Evolutionary conservation across 2,888 invertebrate genomes (phyloP).

Genomic region (Xanthorhoe designata): DNA sequence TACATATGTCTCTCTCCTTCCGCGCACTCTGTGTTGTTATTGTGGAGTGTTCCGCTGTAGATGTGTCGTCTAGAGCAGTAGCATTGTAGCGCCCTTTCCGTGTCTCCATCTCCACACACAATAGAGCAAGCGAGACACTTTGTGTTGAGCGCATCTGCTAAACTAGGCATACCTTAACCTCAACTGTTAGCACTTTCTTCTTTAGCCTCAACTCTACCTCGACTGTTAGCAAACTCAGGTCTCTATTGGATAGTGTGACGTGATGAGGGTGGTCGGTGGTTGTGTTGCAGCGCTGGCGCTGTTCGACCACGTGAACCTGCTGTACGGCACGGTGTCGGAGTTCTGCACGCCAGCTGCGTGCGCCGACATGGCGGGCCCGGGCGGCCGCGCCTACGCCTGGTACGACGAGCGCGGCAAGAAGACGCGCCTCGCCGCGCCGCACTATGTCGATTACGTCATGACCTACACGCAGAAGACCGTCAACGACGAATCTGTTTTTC

Average conservation of each 20-base stretch:
- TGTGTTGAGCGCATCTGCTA: too few relatives aligned
- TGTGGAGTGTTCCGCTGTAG: too few relatives aligned
- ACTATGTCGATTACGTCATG: constrained; percentile 99
- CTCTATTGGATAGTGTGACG: too few relatives aligned
- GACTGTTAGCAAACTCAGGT: too few relatives aligned
- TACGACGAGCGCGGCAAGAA: constrained; percentile 99
- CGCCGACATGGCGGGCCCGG: constrained; percentile 98
- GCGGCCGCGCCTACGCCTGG: constrained; percentile 98
- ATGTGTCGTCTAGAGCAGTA: too few relatives aligned
- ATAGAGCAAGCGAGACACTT: too few relatives aligned
- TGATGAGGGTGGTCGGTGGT: too few relatives aligned
- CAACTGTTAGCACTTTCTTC: too few relatives aligned
- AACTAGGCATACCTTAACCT: too few relatives aligned
- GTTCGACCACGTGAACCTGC: constrained; percentile 99
- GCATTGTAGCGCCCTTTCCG: too few relatives aligned
- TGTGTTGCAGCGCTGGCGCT: constrained; percentile 94
- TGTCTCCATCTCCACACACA: too few relatives aligned
- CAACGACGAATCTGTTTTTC: constrained; percentile 98
- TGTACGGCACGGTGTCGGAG: constrained; percentile 99
- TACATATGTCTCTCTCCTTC: constrained; percentile 26
- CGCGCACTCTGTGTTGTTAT: neutral
- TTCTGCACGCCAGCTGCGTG: constrained; percentile 98
- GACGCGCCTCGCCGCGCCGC: constrained; percentile 97
- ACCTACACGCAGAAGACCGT: constrained; percentile 98
- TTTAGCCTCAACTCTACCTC: too few relatives aligned